These are phyloP conservation scores for Apantesis nais DNA, from an alignment of 2,888 invertebrate genomes.

Conservation along the genomic window DNA sequence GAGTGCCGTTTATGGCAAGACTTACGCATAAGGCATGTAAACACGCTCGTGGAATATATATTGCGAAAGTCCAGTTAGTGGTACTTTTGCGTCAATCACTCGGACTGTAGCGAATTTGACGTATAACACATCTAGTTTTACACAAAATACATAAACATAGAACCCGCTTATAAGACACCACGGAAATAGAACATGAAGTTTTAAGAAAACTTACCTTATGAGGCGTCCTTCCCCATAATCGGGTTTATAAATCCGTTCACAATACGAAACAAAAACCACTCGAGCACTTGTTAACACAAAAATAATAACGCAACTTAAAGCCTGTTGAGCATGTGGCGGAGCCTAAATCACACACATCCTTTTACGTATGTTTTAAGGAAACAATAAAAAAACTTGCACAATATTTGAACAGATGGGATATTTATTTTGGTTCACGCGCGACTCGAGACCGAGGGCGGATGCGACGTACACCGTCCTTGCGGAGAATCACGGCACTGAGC, in stretches of 20 bases:
- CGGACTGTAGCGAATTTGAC: constrained; percentile 48
- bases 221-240: constrained; percentile 75
- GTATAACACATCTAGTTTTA: constrained; percentile 41
- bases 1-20: constrained; percentile 65
- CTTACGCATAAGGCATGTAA: constrained; percentile 75
- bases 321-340: constrained; percentile 53
- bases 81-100: constrained; percentile 40
- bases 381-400: constrained; percentile 79
- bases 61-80: constrained; percentile 83
- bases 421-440: constrained; percentile 81
- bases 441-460: constrained; percentile 49
- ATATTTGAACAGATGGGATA: constrained; percentile 81
- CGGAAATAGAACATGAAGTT: constrained; percentile 54
- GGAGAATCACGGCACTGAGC: constrained; percentile 74
- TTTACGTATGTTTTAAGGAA: constrained; percentile 57
- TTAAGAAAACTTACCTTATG: constrained; percentile 62
- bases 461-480: constrained; percentile 51
- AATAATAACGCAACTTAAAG: constrained; percentile 58
- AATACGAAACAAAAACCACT: constrained; percentile 78
- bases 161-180: constrained; percentile 34
- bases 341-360: constrained; percentile 67
- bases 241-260: constrained; percentile 80
- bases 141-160: constrained; percentile 42
- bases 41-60: constrained; percentile 80
- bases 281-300: constrained; percentile 75